phyloP scores from a whole-genome alignment of 92 coral and sea anemone genomes.

The Epizoanthus stellaris region DNA sequence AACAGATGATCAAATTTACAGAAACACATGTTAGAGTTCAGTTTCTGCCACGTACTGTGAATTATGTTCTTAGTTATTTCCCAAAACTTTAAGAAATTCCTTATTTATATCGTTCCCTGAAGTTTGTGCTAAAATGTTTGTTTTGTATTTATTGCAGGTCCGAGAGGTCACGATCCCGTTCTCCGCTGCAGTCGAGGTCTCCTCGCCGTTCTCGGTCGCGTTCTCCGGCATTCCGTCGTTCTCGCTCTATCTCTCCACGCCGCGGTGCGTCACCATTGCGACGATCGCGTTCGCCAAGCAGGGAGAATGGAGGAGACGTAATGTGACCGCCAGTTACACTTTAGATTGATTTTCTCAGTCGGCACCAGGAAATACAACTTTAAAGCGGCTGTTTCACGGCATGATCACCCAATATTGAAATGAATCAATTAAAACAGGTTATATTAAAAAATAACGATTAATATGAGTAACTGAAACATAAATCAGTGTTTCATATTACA shows the following conservation, averaged over 20 bases:
- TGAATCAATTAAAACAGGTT: too few species aligned
- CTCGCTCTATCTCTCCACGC: constrained; percentile 76
- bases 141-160: constrained; percentile 25
- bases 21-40: background rate
- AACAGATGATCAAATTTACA: too few species aligned
- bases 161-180: constrained; percentile 82
- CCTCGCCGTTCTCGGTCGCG: constrained; percentile 79
- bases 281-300: constrained; percentile 47
- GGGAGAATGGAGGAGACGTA: constrained; percentile 23
- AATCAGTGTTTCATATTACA: too few species aligned
- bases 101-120: background rate
- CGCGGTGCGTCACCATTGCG: constrained; percentile 72
- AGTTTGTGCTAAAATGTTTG: background rate
- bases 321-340: background rate
- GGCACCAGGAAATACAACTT: too few species aligned
- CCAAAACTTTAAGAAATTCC: background rate
- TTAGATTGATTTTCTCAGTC: too few species aligned
- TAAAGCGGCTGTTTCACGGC: too few species aligned
- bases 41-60: background rate
- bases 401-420: too few species aligned
- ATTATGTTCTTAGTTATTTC: background rate
- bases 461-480: too few species aligned
- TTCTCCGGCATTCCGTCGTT: constrained; percentile 65
- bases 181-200: constrained; percentile 56
- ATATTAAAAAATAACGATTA: too few species aligned